Percentiles rank a stretch among this genome's conserved stretches.
phyloP scores from a whole-genome alignment of 2,888 invertebrate genomes.

The Ectobius pallidus region DNA sequence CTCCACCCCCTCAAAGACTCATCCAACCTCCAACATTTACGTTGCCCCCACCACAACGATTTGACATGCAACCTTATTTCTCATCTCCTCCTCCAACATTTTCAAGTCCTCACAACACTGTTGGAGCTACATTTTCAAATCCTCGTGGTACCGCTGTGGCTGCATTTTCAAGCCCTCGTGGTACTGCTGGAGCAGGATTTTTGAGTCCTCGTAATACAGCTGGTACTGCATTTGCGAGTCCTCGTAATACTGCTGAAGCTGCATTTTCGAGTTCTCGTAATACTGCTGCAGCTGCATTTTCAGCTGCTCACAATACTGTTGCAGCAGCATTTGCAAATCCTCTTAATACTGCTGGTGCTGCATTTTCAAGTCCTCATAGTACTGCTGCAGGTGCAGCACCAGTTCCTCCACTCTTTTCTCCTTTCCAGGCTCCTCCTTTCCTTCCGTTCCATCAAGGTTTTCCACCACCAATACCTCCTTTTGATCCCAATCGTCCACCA shows the following conservation, averaged over 20 bases:
- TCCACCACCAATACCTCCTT: background rate
- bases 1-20: background rate
- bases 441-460: background rate
- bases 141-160: background rate
- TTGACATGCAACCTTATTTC: background rate
- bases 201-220: too few species aligned
- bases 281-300: too few species aligned
- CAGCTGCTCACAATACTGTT: background rate
- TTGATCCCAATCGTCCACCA: slow-evolving; percentile 9
- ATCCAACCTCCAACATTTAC: slow-evolving; percentile 7
- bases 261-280: too few species aligned
- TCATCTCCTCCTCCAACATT: background rate
- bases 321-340: background rate
- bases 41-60: background rate
- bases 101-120: background rate
- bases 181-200: too few species aligned
- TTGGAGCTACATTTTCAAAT: background rate
- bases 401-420: background rate
- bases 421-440: background rate
- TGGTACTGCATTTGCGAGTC: too few species aligned
- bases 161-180: too few species aligned
- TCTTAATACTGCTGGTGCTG: too few species aligned
- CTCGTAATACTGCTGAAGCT: too few species aligned
- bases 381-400: background rate
- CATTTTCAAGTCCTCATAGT: background rate